Evolutionary conservation across 2,797 vertebrate species (phyloP).

Genomic region (Lagodon rhomboides): DNA sequence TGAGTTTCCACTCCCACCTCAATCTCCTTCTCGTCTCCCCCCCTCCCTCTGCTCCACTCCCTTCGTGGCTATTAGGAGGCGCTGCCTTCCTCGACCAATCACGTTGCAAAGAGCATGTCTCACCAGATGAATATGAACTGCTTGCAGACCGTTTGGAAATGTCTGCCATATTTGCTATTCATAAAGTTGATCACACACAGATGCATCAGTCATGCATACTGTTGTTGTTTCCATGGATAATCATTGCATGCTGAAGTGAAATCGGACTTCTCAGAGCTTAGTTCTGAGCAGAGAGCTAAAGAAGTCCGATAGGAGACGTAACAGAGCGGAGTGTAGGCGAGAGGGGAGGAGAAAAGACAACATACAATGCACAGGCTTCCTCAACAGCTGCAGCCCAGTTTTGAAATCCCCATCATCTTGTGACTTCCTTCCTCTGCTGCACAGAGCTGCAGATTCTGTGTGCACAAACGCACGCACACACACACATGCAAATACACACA

Average conservation of each 20-base stretch:
- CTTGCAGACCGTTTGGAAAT: constrained; percentile 56
- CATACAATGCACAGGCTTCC: constrained; percentile 80
- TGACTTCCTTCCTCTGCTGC: constrained; percentile 87
- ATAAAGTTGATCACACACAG: constrained; percentile 64
- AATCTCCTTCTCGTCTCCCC: constrained; percentile 68
- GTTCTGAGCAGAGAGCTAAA: constrained; percentile 32
- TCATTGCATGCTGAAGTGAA: constrained; percentile 33
- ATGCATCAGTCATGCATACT: constrained; percentile 41
- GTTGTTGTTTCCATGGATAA: constrained; percentile 53
- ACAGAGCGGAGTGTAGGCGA: constrained; percentile 46
- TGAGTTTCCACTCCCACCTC: constrained; percentile 72
- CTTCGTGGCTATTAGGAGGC: constrained; percentile 71
- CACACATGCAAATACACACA: constrained; percentile 34
- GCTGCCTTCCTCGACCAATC: constrained; percentile 76
- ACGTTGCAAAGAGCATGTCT: constrained; percentile 56
- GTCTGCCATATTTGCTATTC: constrained; percentile 59
- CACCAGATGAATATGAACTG: constrained; percentile 64
- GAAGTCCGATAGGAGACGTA: constrained; percentile 40
- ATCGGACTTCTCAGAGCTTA: constrained; percentile 18
- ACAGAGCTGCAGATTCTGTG: constrained; percentile 70
- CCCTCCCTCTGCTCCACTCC: constrained; percentile 65
- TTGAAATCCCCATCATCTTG: constrained; percentile 86
- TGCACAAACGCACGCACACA: constrained; percentile 45
- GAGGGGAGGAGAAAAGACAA: constrained; percentile 72
- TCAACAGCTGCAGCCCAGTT: constrained; percentile 86